Evolutionary conservation across 2,888 invertebrate species (phyloP).

Genomic region (Helicoverpa assulta): DNA sequence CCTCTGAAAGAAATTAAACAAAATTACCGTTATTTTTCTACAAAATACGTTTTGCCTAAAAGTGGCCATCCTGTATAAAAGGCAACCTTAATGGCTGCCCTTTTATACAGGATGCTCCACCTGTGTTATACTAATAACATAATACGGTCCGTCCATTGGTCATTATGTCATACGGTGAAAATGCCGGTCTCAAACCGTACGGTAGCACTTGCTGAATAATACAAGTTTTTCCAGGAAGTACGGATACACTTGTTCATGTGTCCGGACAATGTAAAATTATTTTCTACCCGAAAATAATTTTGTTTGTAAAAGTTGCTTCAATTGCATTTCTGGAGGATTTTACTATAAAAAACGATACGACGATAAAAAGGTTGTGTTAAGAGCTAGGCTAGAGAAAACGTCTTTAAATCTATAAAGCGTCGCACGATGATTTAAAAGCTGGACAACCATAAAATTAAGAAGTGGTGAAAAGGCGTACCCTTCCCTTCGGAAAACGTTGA

Average conservation of each 20-base stretch:
- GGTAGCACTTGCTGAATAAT: slow-evolving; percentile 41
- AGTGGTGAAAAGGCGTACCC: no score
- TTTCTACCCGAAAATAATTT: background rate
- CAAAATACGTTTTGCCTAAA: slow-evolving; percentile 23
- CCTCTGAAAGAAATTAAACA: slow-evolving; percentile 2
- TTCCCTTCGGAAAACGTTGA: no score
- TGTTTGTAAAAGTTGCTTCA: background rate
- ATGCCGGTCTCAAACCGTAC: slow-evolving; percentile 7
- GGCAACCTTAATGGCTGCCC: slow-evolving; percentile 5
- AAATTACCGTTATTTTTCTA: slow-evolving; percentile 6
- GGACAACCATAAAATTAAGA: no score
- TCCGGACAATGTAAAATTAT: no score
- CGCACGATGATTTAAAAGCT: no score
- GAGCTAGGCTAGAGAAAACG: no score
- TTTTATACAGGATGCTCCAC: slow-evolving; percentile 22
- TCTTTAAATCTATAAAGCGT: no score
- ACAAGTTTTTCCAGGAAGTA: slow-evolving; percentile 25
- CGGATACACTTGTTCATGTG: background rate
- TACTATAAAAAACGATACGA: no score
- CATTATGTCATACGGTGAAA: slow-evolving; percentile 17
- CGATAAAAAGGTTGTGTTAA: no score
- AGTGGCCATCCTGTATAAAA: slow-evolving; percentile 16
- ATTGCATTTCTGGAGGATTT: no score
- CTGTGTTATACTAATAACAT: slow-evolving; percentile 29
- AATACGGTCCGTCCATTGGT: slow-evolving; percentile 19